Conservation (phyloP, 2,888 invertebrate species). For the Scaptodrosophila latifasciaeformis region DNA sequence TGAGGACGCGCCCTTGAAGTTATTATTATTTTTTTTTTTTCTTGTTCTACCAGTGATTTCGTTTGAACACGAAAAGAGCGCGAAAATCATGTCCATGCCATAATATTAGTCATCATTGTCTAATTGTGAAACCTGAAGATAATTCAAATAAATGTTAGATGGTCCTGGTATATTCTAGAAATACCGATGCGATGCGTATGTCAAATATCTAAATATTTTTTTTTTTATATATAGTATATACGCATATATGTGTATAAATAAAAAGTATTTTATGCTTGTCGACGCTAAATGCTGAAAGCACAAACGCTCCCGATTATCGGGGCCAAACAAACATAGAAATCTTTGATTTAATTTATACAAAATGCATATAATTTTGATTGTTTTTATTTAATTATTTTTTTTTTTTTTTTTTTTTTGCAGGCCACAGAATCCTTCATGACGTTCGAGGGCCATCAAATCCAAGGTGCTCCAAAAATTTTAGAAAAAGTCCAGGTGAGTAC, state of each 20-base stretch:
- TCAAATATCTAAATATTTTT: too few relatives aligned
- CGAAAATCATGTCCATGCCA: not conserved
- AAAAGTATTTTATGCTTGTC: too few relatives aligned
- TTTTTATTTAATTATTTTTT: not conserved
- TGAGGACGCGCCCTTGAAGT: not conserved
- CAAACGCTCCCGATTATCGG: too few relatives aligned
- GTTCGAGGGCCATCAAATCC: conserved; percentile 94
- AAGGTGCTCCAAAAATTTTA: conserved; percentile 95
- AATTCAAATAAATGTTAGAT: too few relatives aligned
- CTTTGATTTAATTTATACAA: too few relatives aligned
- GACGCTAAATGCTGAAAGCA: too few relatives aligned
- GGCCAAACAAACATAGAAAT: too few relatives aligned
- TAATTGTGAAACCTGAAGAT: too few relatives aligned
- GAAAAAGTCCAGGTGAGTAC: conserved; percentile 94
- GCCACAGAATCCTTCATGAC: conserved; percentile 95
- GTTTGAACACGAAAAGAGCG: not conserved
- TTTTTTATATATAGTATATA: conserved; percentile 5
- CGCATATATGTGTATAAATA: too few relatives aligned
- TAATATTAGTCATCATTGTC: not conserved
- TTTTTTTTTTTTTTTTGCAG: conserved; percentile 76
- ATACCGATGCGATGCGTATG: too few relatives aligned
- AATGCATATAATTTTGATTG: conserved; percentile 3
- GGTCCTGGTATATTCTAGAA: too few relatives aligned
- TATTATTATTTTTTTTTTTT: too few relatives aligned
- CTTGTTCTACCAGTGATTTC: not conserved